Percentiles rank a stretch among this genome's conserved stretches.
Conservation (phyloP, 2,888 invertebrate species). For the Drosophila kambysellisi region DNA sequence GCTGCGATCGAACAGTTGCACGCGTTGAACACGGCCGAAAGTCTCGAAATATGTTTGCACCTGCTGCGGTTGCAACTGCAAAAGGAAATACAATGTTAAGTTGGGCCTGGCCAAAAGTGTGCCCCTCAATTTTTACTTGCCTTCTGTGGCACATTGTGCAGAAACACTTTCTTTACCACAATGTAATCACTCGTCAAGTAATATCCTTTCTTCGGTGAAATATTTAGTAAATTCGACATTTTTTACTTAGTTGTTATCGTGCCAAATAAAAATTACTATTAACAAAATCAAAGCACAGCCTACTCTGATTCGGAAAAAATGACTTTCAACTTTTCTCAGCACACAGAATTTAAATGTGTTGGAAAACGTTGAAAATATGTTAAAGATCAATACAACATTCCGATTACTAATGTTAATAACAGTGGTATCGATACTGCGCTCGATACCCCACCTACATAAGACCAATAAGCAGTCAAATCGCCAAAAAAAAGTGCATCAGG, state of each 20-base stretch:
- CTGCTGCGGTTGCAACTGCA: constrained; percentile 4
- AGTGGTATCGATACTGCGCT: no score
- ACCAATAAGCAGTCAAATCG: no score
- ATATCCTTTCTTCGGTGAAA: constrained; percentile 35
- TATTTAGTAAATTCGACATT: constrained; percentile 3
- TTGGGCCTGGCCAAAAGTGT: no score
- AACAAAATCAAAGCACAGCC: no score
- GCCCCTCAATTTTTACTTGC: constrained; percentile 18
- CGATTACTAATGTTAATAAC: no score
- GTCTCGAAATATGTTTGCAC: constrained; percentile 34
- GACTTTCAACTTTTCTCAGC: not conserved
- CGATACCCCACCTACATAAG: no score
- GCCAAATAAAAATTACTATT: no score
- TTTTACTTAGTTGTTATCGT: no score
- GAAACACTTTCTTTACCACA: constrained; percentile 35
- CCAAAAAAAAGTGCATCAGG: no score
- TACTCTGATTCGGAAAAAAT: not conserved
- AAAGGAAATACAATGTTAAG: not conserved
- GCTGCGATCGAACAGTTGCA: constrained; percentile 29
- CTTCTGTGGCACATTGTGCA: constrained; percentile 34
- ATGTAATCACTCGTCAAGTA: constrained; percentile 54
- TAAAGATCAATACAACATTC: no score
- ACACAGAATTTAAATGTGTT: not conserved
- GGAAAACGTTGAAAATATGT: no score
- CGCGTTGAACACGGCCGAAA: constrained; percentile 19